phyloP scores from a whole-genome alignment of 2,888 invertebrate species.

The Drosophila neonasuta region DNA sequence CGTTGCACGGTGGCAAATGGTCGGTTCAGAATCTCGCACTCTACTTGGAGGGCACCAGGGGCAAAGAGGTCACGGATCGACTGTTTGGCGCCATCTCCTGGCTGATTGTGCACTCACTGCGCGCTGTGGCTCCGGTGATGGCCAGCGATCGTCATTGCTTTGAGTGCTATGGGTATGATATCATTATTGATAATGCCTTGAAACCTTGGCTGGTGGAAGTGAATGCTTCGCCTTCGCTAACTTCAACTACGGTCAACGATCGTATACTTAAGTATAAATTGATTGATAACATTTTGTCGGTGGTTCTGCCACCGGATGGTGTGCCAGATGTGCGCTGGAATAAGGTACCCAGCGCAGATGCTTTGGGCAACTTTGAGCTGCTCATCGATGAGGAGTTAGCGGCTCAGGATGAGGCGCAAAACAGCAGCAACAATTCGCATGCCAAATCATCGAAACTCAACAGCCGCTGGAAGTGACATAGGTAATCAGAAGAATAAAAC shows the following conservation, averaged over 20 bases:
- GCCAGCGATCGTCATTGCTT: conserved; percentile 92
- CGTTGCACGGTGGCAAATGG: conserved; percentile 96
- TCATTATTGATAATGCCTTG: conserved; percentile 95
- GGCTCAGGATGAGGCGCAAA: conserved; percentile 84
- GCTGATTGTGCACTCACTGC: conserved; percentile 95
- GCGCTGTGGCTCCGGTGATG: conserved; percentile 95
- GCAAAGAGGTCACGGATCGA: conserved; percentile 93
- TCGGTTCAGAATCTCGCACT: conserved; percentile 94
- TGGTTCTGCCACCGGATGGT: conserved; percentile 93
- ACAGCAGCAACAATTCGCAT: conserved; percentile 45
- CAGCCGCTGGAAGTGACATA: conserved; percentile 79
- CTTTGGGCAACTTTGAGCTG: conserved; percentile 92
- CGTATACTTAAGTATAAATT: conserved; percentile 96
- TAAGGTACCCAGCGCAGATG: conserved; percentile 88
- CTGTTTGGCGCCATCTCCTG: conserved; percentile 94
- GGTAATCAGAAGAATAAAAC: conserved; percentile 17
- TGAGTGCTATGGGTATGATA: conserved; percentile 94
- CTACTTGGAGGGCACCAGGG: conserved; percentile 94
- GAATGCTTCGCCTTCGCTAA: conserved; percentile 96
- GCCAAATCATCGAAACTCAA: conserved; percentile 60
- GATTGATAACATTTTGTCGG: conserved; percentile 94
- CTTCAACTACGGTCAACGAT: conserved; percentile 96
- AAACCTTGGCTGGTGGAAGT: conserved; percentile 96
- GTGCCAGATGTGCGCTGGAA: conserved; percentile 95
- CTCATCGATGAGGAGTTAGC: conserved; percentile 92